Evolutionary conservation across 2,888 invertebrate species (phyloP).

Genomic region (Acrocera orbiculus): DNA sequence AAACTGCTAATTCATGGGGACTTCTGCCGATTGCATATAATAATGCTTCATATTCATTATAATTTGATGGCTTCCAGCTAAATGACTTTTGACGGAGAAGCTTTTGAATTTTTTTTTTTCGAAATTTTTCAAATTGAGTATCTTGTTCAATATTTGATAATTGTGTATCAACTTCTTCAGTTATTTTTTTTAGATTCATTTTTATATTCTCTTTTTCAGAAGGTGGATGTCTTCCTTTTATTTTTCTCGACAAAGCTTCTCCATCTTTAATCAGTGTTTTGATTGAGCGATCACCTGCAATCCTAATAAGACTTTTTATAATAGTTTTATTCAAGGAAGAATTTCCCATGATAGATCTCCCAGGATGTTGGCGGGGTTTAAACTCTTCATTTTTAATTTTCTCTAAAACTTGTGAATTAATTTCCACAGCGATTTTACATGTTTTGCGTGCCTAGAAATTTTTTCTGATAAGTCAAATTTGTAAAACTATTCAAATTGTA

Average conservation of each 20-base stretch:
- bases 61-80: constrained; percentile 57
- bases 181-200: constrained; percentile 17
- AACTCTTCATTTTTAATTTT: constrained; percentile 19
- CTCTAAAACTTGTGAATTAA: constrained; percentile 17
- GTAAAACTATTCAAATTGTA: too few species aligned
- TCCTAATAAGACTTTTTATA: constrained; percentile 35
- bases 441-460: constrained; percentile 13
- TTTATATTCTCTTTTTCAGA: constrained; percentile 34
- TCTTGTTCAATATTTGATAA: too few species aligned
- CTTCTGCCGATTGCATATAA: constrained; percentile 55
- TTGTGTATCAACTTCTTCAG: too few species aligned
- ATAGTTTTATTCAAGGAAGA: constrained; percentile 43
- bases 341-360: constrained; percentile 37
- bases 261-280: constrained; percentile 38
- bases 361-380: constrained; percentile 58
- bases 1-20: constrained; percentile 56
- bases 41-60: constrained; percentile 43
- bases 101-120: constrained; percentile 37
- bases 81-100: constrained; percentile 44
- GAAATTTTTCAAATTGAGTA: constrained; percentile 30
- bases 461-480: too few species aligned
- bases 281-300: constrained; percentile 40
- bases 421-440: constrained; percentile 22
- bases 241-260: constrained; percentile 37
- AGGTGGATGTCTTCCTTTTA: constrained; percentile 45